These are phyloP conservation scores for Automeris io DNA, from an alignment of 2,888 invertebrate genomes.

Conservation along the genomic window DNA sequence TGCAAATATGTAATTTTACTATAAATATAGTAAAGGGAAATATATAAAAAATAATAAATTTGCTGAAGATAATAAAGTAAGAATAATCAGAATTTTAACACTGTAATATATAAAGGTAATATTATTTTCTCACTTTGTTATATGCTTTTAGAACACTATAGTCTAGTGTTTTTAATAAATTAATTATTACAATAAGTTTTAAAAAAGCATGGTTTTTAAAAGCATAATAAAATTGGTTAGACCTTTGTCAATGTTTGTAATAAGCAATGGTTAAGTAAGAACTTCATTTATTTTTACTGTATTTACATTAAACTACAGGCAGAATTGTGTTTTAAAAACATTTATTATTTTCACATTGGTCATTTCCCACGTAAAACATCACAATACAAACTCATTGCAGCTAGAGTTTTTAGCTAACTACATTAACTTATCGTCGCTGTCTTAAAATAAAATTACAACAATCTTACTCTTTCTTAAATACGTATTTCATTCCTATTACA, in stretches of 20 bases:
- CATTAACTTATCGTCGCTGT: conserved; percentile 26
- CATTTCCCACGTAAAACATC: conserved; percentile 54
- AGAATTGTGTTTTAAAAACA: conserved; percentile 57
- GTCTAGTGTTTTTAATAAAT: not conserved
- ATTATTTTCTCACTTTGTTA: no score
- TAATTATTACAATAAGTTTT: not conserved
- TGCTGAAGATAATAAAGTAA: no score
- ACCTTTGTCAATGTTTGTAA: no score
- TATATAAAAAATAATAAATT: no score
- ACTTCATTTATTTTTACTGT: conserved; percentile 36
- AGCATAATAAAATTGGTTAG: not conserved
- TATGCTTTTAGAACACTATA: no score
- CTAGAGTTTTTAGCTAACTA: conserved; percentile 41
- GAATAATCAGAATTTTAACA: no score
- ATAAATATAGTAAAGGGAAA: no score
- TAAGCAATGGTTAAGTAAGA: conserved; percentile 8
- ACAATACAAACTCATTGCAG: conserved; percentile 48
- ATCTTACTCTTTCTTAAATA: conserved; percentile 15
- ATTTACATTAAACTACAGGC: conserved; percentile 36
- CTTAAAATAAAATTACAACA: conserved; percentile 24
- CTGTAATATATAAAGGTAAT: no score
- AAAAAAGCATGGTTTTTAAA: not conserved
- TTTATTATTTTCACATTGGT: conserved; percentile 74
- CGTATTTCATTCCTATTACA: conserved; percentile 24
- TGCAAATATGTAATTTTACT: no score